phyloP scores from a whole-genome alignment of 2,797 vertebrate species.

The Alauda arvensis region DNA sequence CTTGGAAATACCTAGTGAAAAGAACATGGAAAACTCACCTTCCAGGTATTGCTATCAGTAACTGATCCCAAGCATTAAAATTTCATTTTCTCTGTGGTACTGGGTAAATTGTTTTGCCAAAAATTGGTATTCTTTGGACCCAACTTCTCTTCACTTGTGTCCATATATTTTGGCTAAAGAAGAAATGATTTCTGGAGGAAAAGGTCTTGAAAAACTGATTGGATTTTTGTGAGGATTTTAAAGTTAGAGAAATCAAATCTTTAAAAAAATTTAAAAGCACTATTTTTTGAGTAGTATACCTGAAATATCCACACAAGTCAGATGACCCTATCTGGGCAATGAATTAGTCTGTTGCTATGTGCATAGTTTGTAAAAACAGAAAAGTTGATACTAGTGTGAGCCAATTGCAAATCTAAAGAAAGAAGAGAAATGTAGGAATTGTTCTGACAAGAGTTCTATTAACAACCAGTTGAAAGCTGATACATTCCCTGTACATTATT shows the following conservation, averaged over 20 bases:
- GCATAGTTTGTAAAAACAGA: neutral
- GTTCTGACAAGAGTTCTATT: too few relatives aligned
- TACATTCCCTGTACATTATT: neutral
- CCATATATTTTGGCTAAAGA: neutral
- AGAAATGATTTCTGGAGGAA: neutral
- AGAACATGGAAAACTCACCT: neutral
- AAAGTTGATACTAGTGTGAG: neutral
- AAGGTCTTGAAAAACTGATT: neutral
- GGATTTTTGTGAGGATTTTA: neutral
- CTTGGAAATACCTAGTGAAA: neutral
- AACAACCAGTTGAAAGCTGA: too few relatives aligned
- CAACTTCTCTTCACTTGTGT: neutral
- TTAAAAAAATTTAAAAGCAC: rapidly evolving
- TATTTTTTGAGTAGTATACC: neutral
- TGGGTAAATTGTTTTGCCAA: neutral
- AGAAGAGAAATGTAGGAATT: neutral
- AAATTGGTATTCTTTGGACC: neutral
- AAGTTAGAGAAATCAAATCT: neutral
- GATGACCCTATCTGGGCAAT: neutral
- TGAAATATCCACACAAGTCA: neutral
- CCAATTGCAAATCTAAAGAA: neutral
- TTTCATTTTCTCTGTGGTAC: neutral
- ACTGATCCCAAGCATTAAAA: neutral
- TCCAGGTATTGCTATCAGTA: neutral
- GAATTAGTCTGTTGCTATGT: neutral